Conservation (phyloP, 2,113 vertebrate genomes). For the Eubucco bourcierii region DNA sequence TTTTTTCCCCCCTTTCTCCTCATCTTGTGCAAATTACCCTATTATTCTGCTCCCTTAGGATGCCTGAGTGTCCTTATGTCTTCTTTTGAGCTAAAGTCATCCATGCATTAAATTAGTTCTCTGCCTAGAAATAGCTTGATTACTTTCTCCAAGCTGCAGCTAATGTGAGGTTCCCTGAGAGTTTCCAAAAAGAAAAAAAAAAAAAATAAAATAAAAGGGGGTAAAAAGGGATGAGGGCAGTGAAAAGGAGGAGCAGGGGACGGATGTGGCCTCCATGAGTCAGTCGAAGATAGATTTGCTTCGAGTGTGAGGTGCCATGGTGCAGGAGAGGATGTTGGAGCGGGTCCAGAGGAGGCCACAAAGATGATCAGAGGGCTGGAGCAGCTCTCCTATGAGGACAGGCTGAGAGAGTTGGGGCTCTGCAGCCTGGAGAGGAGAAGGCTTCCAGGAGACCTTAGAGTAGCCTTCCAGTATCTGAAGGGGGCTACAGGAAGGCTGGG, state of each 20-base stretch:
- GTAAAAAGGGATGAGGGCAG: background rate
- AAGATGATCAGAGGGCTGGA: too few species aligned
- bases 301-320: rapidly evolving
- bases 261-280: background rate
- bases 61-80: constrained; percentile 77
- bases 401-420: too few species aligned
- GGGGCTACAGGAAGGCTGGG: too few species aligned
- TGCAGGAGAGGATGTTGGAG: too few species aligned
- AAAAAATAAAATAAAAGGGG: background rate
- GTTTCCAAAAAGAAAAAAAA: constrained; percentile 23
- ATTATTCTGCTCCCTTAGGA: constrained; percentile 81
- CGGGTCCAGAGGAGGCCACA: too few species aligned
- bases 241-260: background rate
- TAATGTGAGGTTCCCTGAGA: constrained; percentile 43
- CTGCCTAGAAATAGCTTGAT: constrained; percentile 80
- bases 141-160: constrained; percentile 66
- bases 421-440: too few species aligned
- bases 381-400: too few species aligned
- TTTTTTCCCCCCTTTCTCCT: constrained; percentile 61
- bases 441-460: too few species aligned
- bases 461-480: too few species aligned
- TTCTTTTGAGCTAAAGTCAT: constrained; percentile 84
- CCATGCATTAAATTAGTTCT: constrained; percentile 89
- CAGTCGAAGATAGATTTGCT: rapidly evolving
- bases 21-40: constrained; percentile 79